Evolutionary conservation across 2,113 vertebrate genomes (phyloP).

Genomic region (Prunella fulvescens): DNA sequence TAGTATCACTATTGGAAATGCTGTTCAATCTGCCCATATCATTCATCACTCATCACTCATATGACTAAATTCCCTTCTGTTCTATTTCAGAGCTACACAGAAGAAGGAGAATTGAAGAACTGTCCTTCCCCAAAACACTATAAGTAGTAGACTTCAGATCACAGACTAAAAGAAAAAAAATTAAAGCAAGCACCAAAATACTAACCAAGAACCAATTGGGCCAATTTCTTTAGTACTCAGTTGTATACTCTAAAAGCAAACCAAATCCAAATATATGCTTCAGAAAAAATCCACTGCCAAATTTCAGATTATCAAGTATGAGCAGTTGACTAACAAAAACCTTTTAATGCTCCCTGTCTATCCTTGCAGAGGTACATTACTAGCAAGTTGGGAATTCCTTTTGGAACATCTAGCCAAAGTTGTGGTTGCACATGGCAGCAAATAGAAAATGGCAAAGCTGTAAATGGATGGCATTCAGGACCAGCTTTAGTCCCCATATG

Average conservation of each 20-base stretch:
- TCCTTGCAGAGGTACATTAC: neutral
- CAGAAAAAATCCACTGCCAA: neutral
- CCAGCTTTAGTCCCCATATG: neutral
- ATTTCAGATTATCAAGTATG: neutral
- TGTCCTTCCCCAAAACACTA: neutral
- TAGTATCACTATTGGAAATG: neutral
- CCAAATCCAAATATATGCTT: neutral
- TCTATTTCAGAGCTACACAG: neutral
- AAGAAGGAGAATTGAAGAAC: neutral
- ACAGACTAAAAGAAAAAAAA: neutral
- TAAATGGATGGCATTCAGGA: neutral
- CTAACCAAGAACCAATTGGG: neutral
- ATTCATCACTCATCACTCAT: neutral
- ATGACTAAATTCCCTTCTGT: neutral
- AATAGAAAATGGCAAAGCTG: fast-evolving
- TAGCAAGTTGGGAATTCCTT: neutral
- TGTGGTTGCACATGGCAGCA: neutral
- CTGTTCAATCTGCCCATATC: neutral
- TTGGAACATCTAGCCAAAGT: neutral
- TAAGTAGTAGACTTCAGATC: neutral
- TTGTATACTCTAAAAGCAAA: neutral
- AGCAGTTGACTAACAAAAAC: neutral
- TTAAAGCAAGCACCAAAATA: neutral
- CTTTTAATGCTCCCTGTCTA: neutral
- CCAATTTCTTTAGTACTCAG: neutral